Evolutionary conservation across 2,797 vertebrate species (phyloP).

Genomic region (Dendrocincla fuliginosa): DNA sequence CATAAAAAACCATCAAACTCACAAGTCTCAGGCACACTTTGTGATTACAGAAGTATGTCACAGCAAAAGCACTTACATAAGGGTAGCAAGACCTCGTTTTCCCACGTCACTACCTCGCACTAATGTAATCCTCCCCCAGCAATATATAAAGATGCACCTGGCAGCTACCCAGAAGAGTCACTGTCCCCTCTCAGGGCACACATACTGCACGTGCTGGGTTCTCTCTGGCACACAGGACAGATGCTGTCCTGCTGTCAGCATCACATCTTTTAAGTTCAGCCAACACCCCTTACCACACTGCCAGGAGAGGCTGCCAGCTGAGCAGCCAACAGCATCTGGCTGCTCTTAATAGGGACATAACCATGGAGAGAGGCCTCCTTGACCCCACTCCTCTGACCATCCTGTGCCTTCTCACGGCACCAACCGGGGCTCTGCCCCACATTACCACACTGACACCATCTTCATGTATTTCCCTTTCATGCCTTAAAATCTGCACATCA

Average conservation of each 20-base stretch:
- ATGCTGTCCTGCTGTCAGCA: neutral
- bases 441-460: rapidly evolving
- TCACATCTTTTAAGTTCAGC: neutral
- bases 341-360: neutral
- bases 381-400: neutral
- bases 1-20: neutral
- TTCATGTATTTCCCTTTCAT: neutral
- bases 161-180: neutral
- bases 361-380: neutral
- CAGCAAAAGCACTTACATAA: constrained; percentile 24
- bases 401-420: neutral
- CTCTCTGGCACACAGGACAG: neutral
- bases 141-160: neutral
- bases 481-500: too few species aligned
- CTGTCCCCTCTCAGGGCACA: neutral
- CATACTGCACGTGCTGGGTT: neutral
- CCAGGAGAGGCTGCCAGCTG: neutral
- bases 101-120: neutral
- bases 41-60: neutral
- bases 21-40: neutral
- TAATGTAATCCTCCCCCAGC: neutral
- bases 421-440: neutral
- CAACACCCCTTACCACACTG: neutral
- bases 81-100: neutral
- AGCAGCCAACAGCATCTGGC: neutral